Base-by-base conservation (phyloP, 2,888 invertebrate genomes). In the Tinea trinotella region DNA sequence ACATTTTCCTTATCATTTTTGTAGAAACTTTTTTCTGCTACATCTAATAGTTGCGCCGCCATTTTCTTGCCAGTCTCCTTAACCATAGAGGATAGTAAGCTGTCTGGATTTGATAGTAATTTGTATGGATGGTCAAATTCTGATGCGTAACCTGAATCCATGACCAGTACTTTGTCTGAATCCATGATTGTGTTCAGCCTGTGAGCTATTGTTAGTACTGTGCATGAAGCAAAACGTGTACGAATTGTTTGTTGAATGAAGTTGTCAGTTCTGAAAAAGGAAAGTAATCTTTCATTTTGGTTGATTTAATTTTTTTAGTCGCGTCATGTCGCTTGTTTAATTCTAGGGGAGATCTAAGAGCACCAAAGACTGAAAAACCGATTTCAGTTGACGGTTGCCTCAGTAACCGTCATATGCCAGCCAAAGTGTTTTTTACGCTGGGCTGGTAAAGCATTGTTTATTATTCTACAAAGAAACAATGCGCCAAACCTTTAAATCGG, bases 121-220 rank as follows among this genome's bases (percentile, higher is more conserved):
- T 70, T 60, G 58, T 80, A 70, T 0, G 90, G 90, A 48, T 82
- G 76, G 58, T 88, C 89, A 66, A 87, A 89, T 68, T 90, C 89
- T 62, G 80, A 62, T 44, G 61, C 79, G 6, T 80, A 80, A 0
- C 87, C 87, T 59, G 86, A 83, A 58, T 87, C 87, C 58, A 87
- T 64, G 3, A 87, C 75, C 3, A 87, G 22, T 87, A 93, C 90
- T 71, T 91, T 89, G 70, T 92, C 90, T 35, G 91, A 92, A 74
- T 93, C 93, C 86, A 94, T 84, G 60, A 95, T 93, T 6, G 94
- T 94, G 67, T 94, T 93, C 57, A 95, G 84, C 55, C 94, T 88
- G 75, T 94, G 94, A 5, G 94, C 94, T 20, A 94, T 92, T 0
- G 93, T 94, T 10, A 94, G 71, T 0, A 94, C 93, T 0, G 93